phyloP scores from a whole-genome alignment of 2,113 vertebrate genomes.

The Plecotus auritus region DNA sequence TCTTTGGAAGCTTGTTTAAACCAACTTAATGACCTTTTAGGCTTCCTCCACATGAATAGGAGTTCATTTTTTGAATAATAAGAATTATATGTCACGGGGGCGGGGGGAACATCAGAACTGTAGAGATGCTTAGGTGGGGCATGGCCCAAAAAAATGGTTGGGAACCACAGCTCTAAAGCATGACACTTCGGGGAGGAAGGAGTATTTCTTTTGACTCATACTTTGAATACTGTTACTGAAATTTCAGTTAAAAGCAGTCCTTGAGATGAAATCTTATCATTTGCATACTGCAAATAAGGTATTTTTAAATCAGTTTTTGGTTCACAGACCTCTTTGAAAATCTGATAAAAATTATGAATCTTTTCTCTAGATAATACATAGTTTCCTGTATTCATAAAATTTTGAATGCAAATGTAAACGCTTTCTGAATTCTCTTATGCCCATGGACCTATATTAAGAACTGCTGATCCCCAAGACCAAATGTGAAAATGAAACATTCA shows the following conservation, averaged over 20 bases:
- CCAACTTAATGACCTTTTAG: no score
- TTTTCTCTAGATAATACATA: neutral
- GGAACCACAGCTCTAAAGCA: neutral
- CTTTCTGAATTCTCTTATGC: neutral
- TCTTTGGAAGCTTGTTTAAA: no score
- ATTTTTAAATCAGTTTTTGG: neutral
- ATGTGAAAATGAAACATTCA: neutral
- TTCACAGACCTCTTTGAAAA: neutral
- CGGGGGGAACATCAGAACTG: no score
- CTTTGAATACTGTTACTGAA: neutral
- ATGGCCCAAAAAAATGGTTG: no score
- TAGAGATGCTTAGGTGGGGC: no score
- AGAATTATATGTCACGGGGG: no score
- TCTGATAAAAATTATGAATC: neutral
- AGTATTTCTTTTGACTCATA: neutral
- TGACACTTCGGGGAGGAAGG: neutral
- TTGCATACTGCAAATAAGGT: neutral
- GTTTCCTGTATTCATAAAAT: neutral
- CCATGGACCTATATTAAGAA: neutral
- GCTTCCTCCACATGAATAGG: no score
- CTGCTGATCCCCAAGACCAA: neutral
- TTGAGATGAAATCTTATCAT: neutral
- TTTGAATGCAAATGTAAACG: neutral
- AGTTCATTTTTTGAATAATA: no score
- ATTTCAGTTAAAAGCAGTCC: neutral